Evolutionary conservation across 1,140 invertebrate genomes (phyloP).

Genomic region (Plodia interpunctella): DNA sequence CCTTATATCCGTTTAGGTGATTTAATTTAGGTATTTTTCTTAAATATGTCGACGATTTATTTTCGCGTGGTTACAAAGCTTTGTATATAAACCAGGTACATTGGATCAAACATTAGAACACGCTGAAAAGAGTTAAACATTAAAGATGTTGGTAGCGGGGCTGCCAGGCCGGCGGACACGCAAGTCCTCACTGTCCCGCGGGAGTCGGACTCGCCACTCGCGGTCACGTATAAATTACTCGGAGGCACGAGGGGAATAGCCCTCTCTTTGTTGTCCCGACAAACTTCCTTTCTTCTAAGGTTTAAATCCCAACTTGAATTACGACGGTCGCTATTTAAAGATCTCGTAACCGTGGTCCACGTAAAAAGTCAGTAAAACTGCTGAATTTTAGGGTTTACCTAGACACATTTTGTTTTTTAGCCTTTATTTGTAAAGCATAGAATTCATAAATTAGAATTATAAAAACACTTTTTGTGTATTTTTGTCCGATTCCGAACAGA

Average conservation of each 20-base stretch:
- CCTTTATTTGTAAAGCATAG: neutral
- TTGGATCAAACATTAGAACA: constrained; percentile 12
- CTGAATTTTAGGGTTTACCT: neutral
- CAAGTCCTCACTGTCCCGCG: constrained; percentile 28
- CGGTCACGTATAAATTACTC: constrained; percentile 56
- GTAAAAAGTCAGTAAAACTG: constrained; percentile 29
- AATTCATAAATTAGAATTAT: neutral
- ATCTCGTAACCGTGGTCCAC: constrained; percentile 29
- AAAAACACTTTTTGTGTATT: neutral
- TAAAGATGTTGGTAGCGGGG: constrained; percentile 21
- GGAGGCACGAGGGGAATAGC: constrained; percentile 39
- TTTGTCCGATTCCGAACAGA: neutral
- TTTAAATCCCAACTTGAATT: constrained; percentile 65
- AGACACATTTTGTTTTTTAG: neutral
- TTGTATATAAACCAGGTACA: neutral
- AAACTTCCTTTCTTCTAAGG: constrained; percentile 60
- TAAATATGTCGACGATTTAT: no score
- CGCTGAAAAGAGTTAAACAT: constrained; percentile 26
- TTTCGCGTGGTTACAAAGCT: no score
- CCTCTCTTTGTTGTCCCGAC: constrained; percentile 56
- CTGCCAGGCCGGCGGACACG: constrained; percentile 30
- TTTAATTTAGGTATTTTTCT: no score
- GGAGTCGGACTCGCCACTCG: constrained; percentile 39
- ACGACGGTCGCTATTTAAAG: constrained; percentile 40
- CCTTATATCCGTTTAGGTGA: no score